These are phyloP conservation scores for Xestia sexstrigata DNA, from an alignment of 2,888 invertebrate genomes.

Conservation along the genomic window DNA sequence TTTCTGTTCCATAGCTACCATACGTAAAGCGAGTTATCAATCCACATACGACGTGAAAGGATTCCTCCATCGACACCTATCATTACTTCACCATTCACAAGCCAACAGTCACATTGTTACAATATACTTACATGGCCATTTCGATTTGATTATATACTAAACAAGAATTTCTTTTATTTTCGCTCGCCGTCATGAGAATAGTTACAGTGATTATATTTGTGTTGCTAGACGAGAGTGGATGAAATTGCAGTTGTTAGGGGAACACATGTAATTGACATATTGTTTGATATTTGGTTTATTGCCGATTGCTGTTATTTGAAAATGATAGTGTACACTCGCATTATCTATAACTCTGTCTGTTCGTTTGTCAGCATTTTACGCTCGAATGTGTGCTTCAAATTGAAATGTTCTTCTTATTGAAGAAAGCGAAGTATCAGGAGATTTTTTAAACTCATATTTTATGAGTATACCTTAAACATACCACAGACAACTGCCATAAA, in stretches of 20 bases:
- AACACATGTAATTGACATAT: slow-evolving; percentile 19
- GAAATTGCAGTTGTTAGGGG: slow-evolving; percentile 30
- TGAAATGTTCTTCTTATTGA: not conserved
- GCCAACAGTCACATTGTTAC: slow-evolving; percentile 11
- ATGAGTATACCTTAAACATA: no score
- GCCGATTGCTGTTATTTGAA: slow-evolving; percentile 14
- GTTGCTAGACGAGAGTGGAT: slow-evolving; percentile 20
- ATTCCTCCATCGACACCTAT: slow-evolving; percentile 30
- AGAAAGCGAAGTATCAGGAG: not conserved
- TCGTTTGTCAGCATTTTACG: not conserved
- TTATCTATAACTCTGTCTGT: not conserved
- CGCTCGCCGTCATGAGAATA: slow-evolving; percentile 10
- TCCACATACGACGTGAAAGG: not conserved
- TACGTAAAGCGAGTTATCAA: not conserved
- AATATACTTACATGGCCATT: slow-evolving; percentile 8
- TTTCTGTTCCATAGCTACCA: slow-evolving; percentile 12
- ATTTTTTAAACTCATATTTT: not conserved
- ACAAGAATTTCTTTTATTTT: slow-evolving; percentile 15
- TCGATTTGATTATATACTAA: slow-evolving; percentile 4
- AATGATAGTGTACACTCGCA: slow-evolving; percentile 7
- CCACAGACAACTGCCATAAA: slow-evolving; percentile 1
- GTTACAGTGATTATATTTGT: slow-evolving; percentile 30
- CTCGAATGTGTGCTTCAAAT: not conserved
- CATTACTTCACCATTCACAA: slow-evolving; percentile 25
- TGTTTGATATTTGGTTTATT: slow-evolving; percentile 15